These are phyloP conservation scores for Miichthys miiuy DNA, from an alignment of 2,797 vertebrate species.

Conservation along the genomic window DNA sequence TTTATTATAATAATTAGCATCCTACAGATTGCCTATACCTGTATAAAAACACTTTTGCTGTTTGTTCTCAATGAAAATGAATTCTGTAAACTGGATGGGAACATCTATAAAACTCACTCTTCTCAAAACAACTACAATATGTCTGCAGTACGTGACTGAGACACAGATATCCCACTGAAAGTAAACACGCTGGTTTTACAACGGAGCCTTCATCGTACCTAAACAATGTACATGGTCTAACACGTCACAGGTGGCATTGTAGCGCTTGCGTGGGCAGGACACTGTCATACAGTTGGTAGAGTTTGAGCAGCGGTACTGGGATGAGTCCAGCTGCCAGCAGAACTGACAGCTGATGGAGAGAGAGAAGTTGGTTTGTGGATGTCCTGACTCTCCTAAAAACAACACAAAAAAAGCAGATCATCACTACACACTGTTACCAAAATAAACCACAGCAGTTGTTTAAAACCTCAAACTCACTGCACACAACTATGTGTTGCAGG, in stretches of 20 bases:
- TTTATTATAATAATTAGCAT: not conserved
- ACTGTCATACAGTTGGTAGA: constrained; percentile 94
- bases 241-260: constrained; percentile 91
- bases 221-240: constrained; percentile 93
- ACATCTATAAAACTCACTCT: not conserved
- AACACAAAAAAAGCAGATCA: constrained; percentile 6
- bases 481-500: not conserved
- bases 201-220: constrained; percentile 80
- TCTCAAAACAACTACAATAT: not conserved
- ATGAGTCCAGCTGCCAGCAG: constrained; percentile 96
- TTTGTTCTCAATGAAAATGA: not conserved
- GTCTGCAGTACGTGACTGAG: not conserved
- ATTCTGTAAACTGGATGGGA: not conserved
- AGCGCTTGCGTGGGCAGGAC: constrained; percentile 92
- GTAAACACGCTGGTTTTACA: not conserved
- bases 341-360: constrained; percentile 92
- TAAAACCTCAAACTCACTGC: not conserved
- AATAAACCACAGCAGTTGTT: not conserved
- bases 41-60: not conserved
- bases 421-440: not conserved
- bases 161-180: not conserved
- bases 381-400: constrained; percentile 82
- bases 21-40: not conserved
- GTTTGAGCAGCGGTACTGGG: constrained; percentile 91
- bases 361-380: constrained; percentile 86